Conservation (phyloP, 37 sponge, comb jelly and placozoan species). For the Petrosia ficiformis region DNA sequence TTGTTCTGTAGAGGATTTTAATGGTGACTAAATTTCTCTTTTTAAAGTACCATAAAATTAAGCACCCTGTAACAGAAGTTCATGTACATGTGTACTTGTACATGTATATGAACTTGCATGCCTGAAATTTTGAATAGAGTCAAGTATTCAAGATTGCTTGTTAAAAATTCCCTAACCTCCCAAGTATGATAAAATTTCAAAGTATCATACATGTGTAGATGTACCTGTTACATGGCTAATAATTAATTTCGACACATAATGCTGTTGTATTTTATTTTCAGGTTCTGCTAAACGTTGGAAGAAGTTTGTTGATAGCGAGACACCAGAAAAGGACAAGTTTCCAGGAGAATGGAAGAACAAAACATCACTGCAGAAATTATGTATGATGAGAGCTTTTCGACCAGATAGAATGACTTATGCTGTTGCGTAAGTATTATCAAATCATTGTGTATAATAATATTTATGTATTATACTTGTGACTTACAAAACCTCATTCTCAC, state of each 20-base stretch:
- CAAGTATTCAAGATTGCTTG: too few relatives aligned
- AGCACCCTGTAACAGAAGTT: too few relatives aligned
- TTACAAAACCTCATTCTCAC: too few relatives aligned
- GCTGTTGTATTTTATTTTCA: conserved; percentile 31
- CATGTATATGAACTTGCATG: too few relatives aligned
- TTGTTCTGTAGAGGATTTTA: too few relatives aligned
- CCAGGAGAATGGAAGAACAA: conserved; percentile 99
- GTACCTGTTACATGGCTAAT: background rate
- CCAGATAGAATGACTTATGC: conserved; percentile 99
- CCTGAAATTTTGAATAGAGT: too few relatives aligned
- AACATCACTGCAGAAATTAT: conserved; percentile 93
- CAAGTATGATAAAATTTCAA: too few relatives aligned
- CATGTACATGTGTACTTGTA: too few relatives aligned
- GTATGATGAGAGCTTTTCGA: conserved; percentile 96
- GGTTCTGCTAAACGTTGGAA: conserved; percentile 99
- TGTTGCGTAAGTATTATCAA: conserved; percentile 59
- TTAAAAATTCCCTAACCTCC: too few relatives aligned
- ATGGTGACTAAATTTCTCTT: too few relatives aligned
- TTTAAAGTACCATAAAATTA: too few relatives aligned
- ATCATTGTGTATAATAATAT: background rate
- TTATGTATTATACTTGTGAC: too few relatives aligned
- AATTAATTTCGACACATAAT: background rate
- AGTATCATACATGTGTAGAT: background rate
- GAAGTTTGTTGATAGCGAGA: conserved; percentile 97
- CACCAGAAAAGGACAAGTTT: conserved; percentile 98